Percentiles rank a stretch among this genome's conserved stretches.
Evolutionary conservation across 2,797 vertebrate genomes (phyloP).

Genomic region (Rhinella marina): DNA sequence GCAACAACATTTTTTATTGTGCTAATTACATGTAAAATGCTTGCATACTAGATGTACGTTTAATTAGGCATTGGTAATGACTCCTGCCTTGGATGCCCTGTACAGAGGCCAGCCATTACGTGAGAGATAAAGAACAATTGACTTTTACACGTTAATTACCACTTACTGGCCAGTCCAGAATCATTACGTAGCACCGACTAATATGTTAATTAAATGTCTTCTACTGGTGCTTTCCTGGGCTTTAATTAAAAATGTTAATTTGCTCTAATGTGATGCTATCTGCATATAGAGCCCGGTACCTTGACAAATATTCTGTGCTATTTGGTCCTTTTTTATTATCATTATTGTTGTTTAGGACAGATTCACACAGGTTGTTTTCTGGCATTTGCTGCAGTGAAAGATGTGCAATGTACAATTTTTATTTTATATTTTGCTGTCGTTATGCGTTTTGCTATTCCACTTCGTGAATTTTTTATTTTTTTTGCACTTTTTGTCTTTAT

Average conservation of each 20-base stretch:
- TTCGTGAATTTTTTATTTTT: neutral
- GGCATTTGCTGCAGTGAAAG: neutral
- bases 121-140: conserved; percentile 45
- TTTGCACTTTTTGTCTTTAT: neutral
- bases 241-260: conserved; percentile 50
- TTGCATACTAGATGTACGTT: conserved; percentile 20
- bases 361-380: neutral
- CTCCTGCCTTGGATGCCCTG: conserved; percentile 36
- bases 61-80: conserved; percentile 51
- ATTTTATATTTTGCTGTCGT: neutral
- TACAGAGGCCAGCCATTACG: conserved; percentile 29
- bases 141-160: conserved; percentile 51
- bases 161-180: conserved; percentile 44
- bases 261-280: neutral
- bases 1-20: conserved; percentile 22
- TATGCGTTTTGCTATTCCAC: neutral
- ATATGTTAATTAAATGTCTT: conserved; percentile 44
- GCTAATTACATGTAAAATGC: conserved; percentile 22
- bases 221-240: conserved; percentile 3
- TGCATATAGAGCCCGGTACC: neutral
- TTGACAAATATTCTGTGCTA: neutral
- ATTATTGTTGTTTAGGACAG: neutral
- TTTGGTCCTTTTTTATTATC: neutral
- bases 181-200: conserved; percentile 33
- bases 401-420: neutral